Evolutionary conservation across 2,113 vertebrate species (phyloP), one percentile per base, ranked within the genome.

Genomic region (Ascaphus truei): DNA sequence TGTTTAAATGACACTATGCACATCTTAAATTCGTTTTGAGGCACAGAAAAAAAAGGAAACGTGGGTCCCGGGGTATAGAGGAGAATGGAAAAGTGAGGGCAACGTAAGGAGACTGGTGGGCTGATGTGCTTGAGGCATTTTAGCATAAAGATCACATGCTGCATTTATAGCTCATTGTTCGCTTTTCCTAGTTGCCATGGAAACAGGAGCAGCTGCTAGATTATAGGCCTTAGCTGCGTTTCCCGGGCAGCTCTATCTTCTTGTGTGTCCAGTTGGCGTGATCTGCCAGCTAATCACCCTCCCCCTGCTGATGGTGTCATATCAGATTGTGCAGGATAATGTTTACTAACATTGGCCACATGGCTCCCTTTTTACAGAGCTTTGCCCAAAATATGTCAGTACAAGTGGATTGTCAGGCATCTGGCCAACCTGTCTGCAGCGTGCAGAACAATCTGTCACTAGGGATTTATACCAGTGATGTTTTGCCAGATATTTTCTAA

Each of bases 281-380:
- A 87, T 78, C 86, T 79, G 82, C 87, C 88, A 86, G 88, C 86
- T 88, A 86, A 86, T 90, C 85, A 84, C 86, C 89, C 89, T 85
- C 89, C 79, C 33, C 77, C 83, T 83, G 84, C 81, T 73, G 79
- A 75, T 68, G 72, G 85, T 84, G 80, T 76, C 79, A 84, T 80
- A 83, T 85, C 87, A 84, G 84, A 78, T 84, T 80, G 84, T 82
- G 86, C 88, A 69, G 86, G 92, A 90, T 90, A 81, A 76, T 95
- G 94, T 98, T 96, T 96, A 94, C 94, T 86, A 94, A 95, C 94
- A 94, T 83, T 81, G 74, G 89, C 88, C 94, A 88, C 95, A 93
- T 90, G 92, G 92, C 79, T 81, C 84, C 86, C 79, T 82, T 81
- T 77, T 75, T 74, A 77, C n/a, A 33, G 51, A 12, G 64, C 73